phyloP scores from a whole-genome alignment of 2,797 vertebrate genomes.

The Dipus sagitta region DNA sequence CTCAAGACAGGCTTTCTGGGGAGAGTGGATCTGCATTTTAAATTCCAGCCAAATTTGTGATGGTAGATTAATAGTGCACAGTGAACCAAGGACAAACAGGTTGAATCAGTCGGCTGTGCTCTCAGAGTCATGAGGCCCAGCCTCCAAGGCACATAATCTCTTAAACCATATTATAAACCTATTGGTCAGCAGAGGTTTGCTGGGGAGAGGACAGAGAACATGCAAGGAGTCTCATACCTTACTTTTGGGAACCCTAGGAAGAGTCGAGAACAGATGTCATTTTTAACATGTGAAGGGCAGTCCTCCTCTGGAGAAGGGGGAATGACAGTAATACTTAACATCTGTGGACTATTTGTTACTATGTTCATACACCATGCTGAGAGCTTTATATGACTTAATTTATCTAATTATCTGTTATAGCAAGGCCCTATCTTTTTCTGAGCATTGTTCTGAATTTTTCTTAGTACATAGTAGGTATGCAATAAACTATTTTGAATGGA shows the following conservation, averaged over 20 bases:
- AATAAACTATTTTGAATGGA: constrained; percentile 42
- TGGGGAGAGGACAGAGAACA: not conserved
- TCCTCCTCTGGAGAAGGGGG: not conserved
- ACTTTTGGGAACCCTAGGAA: not conserved
- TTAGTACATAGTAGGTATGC: constrained; percentile 22
- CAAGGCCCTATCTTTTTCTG: not conserved
- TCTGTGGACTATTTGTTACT: not conserved
- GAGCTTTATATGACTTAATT: constrained; percentile 25
- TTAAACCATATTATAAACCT: not conserved
- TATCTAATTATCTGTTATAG: not conserved
- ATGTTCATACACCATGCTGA: not conserved
- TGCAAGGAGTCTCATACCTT: not conserved
- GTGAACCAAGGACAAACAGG: not conserved
- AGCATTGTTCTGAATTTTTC: constrained; percentile 3
- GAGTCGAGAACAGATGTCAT: not conserved
- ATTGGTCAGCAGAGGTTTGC: not conserved
- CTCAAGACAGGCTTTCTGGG: constrained; percentile 1
- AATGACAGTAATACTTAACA: not conserved
- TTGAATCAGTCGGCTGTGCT: not conserved
- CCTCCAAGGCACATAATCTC: not conserved
- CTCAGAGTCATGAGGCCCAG: not conserved
- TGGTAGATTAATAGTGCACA: not conserved
- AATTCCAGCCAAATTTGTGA: not conserved
- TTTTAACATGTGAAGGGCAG: not conserved
- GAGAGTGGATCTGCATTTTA: not conserved